Conservation (phyloP, 2,113 vertebrate species). For the Melanerpes formicivorus region DNA sequence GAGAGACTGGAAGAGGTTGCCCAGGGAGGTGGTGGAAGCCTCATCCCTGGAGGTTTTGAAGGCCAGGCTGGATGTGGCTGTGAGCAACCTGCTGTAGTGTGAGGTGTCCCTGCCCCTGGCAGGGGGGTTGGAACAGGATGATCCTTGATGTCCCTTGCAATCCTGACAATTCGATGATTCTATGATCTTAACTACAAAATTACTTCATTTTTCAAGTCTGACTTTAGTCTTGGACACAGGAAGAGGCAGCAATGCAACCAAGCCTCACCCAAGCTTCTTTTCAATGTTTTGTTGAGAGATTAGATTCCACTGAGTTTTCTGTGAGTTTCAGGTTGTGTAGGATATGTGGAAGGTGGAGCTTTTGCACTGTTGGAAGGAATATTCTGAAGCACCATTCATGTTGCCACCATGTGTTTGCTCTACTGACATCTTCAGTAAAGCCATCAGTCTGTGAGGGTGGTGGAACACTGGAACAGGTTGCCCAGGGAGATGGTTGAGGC, state of each 20-base stretch:
- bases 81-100: too few relatives aligned
- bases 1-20: too few relatives aligned
- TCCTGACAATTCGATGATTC: too few relatives aligned
- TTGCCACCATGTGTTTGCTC: not conserved
- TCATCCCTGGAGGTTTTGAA: too few relatives aligned
- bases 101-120: too few relatives aligned
- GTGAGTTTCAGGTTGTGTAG: not conserved
- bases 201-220: not conserved
- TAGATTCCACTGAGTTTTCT: not conserved
- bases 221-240: not conserved
- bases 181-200: not conserved
- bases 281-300: not conserved
- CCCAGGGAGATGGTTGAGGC: too few relatives aligned
- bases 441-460: not conserved
- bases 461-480: too few relatives aligned
- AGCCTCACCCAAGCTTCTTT: not conserved
- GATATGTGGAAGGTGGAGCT: not conserved
- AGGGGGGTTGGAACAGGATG: too few relatives aligned
- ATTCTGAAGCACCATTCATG: not conserved
- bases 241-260: not conserved
- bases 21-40: too few relatives aligned
- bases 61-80: too few relatives aligned
- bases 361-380: not conserved
- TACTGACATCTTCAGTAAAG: not conserved
- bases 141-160: too few relatives aligned